phyloP scores from a whole-genome alignment of 2,888 invertebrate species.

The Ophioninae sp. region DNA sequence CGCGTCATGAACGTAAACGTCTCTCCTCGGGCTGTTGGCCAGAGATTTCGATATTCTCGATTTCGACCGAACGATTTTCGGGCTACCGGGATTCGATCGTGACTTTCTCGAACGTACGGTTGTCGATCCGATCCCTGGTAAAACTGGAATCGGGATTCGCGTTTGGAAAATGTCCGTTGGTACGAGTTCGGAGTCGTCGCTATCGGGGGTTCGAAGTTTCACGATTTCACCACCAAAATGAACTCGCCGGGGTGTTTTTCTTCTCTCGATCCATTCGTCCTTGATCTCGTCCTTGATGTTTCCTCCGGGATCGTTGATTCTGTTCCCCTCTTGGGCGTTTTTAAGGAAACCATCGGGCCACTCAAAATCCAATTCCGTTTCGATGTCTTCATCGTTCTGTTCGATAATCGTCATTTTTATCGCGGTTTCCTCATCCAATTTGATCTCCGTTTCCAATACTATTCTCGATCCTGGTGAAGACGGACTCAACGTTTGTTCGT shows the following conservation, averaged over 20 bases:
- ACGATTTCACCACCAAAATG: constrained; percentile 94
- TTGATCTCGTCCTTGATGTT: constrained; percentile 33
- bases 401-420: constrained; percentile 93
- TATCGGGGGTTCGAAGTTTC: constrained; percentile 92
- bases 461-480: constrained; percentile 80
- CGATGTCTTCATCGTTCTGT: constrained; percentile 82
- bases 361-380: constrained; percentile 82
- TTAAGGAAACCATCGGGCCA: constrained; percentile 45
- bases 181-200: constrained; percentile 84
- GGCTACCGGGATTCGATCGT: constrained; percentile 65
- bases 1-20: constrained; percentile 74
- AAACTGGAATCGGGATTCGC: constrained; percentile 82
- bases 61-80: constrained; percentile 57
- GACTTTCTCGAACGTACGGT: constrained; percentile 62
- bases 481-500: constrained; percentile 64
- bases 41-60: constrained; percentile 69
- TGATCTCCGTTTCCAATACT: constrained; percentile 92
- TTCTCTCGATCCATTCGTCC: constrained; percentile 72
- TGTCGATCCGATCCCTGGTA: constrained; percentile 80
- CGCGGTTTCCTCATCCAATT: constrained; percentile 90
- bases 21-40: constrained; percentile 73
- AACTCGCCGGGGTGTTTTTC: constrained; percentile 87
- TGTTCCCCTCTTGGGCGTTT: constrained; percentile 67
- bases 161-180: constrained; percentile 68
- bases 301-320: constrained; percentile 61